phyloP scores from a whole-genome alignment of 2,113 vertebrate species.

The Benthochromis sp. region DNA sequence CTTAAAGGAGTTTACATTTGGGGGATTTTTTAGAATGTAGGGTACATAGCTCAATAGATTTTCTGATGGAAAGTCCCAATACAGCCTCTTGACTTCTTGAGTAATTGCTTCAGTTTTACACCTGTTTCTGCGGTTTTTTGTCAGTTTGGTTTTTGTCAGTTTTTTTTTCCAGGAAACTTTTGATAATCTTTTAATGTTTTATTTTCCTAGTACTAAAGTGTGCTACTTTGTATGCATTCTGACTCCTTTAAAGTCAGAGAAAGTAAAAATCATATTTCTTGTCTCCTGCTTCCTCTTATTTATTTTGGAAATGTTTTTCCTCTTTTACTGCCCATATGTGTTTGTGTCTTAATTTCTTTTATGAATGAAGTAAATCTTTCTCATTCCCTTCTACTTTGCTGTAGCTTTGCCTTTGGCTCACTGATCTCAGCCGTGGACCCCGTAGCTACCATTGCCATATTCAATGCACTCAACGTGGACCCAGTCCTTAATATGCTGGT shows the following conservation, averaged over 20 bases:
- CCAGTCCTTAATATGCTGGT: slow-evolving; percentile 98
- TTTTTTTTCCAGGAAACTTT: background rate
- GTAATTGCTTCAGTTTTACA: background rate
- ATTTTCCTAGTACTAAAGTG: background rate
- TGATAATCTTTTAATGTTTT: background rate
- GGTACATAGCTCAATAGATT: background rate
- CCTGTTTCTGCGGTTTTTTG: accelerated
- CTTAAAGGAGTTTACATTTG: background rate
- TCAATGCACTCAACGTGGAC: slow-evolving; percentile 96
- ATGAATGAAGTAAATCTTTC: background rate
- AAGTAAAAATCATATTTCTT: background rate
- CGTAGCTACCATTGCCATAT: slow-evolving; percentile 97
- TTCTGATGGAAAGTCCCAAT: background rate
- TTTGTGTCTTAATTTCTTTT: background rate
- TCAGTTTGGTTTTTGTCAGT: background rate
- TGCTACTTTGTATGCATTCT: background rate
- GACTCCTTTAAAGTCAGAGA: background rate
- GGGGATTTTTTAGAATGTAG: background rate
- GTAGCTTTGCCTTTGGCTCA: slow-evolving; percentile 94
- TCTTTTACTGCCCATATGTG: background rate
- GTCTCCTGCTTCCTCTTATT: background rate
- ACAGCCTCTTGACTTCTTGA: background rate
- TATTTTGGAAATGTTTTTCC: background rate
- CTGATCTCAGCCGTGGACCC: slow-evolving; percentile 98
- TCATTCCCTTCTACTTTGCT: slow-evolving; percentile 1